These are phyloP conservation scores for Cybosia mesomella DNA, from an alignment of 2,888 invertebrate genomes.

Conservation along the genomic window DNA sequence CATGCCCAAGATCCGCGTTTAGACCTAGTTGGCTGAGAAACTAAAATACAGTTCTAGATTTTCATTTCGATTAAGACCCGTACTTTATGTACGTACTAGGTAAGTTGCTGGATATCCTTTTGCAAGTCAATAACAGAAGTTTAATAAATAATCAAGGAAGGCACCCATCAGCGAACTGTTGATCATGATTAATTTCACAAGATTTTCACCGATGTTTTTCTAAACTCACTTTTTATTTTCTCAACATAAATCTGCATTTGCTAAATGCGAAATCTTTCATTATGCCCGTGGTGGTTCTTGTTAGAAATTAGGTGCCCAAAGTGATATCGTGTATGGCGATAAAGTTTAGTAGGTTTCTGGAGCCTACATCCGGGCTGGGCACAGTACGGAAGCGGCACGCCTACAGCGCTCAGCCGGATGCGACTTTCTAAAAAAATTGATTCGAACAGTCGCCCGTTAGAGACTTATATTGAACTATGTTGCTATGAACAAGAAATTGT, in stretches of 20 bases:
- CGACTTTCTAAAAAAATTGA: conserved; percentile 85
- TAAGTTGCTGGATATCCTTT: background rate
- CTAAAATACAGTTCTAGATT: conserved; percentile 59
- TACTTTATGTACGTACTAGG: background rate
- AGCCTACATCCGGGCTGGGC: conserved; percentile 75
- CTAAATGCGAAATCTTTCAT: background rate
- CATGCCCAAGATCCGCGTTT: conserved; percentile 69
- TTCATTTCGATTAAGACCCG: conserved; percentile 44
- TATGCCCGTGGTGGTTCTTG: conserved; percentile 28
- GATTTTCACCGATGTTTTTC: background rate
- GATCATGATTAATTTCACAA: background rate
- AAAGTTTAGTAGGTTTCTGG: conserved; percentile 69
- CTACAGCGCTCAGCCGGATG: conserved; percentile 78
- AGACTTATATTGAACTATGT: conserved; percentile 46
- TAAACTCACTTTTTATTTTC: background rate
- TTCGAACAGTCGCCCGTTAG: conserved; percentile 60
- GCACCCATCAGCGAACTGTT: background rate
- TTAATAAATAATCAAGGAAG: background rate
- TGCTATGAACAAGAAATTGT: conserved; percentile 24
- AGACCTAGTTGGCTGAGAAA: conserved; percentile 71
- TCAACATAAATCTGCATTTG: background rate
- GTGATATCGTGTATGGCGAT: conserved; percentile 39
- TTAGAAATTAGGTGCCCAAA: conserved; percentile 44
- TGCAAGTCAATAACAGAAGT: background rate
- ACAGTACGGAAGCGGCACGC: conserved; percentile 75